Base-by-base conservation (phyloP, 2,113 vertebrate genomes). In the Neotragus pygmaeus region DNA sequence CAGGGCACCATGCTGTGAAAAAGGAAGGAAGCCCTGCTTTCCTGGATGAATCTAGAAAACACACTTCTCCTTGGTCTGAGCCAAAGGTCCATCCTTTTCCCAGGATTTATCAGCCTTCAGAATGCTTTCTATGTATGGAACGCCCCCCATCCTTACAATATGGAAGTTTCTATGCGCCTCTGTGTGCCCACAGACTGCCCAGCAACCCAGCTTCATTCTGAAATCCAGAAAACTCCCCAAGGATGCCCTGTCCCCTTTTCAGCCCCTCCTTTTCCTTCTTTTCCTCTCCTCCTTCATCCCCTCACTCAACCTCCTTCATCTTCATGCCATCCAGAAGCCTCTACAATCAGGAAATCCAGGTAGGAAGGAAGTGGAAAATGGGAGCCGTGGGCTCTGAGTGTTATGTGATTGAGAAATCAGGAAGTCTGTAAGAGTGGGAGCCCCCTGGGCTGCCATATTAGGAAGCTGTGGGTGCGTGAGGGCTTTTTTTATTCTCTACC, bases 131-230 rank as follows among this genome's bases (percentile, higher is more conserved):
- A 2, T 47, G 90, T 45, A 93, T 82, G 95, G 91, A 96, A 78
- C 0, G 51, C 80, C 66, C 4, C 94, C 6, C 94, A 64, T 81
- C 95, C 84, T 80, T 90, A 39, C n/a, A 8, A 53, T 80, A 55
- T 57, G 53, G 82, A 97, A 17, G 17, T 11, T 47, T 90, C 84
- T 90, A 88, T 83, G 73, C 95, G 78, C 97, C 91, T 97, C 64
- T 19, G 45, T 57, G 91, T 83, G 87, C 94, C 97, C 94, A 93
- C 81, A 28, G 23, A 90, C 82, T 83, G 91, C 95, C 93, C 77
- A 53, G 77, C 89, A 78, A 83, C 83, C 91, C 64, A 85, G 75
- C 84, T 86, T 57, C 96, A 13, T 77, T 91, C 75, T 4, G 70
- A 92, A 95, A 94, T 30, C 80, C 33, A 13, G 62, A 55, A 91